Evolutionary conservation across 2,113 vertebrate genomes (phyloP), one percentile per base, ranked within the genome.

Genomic region (Lasiurus cinereus): DNA sequence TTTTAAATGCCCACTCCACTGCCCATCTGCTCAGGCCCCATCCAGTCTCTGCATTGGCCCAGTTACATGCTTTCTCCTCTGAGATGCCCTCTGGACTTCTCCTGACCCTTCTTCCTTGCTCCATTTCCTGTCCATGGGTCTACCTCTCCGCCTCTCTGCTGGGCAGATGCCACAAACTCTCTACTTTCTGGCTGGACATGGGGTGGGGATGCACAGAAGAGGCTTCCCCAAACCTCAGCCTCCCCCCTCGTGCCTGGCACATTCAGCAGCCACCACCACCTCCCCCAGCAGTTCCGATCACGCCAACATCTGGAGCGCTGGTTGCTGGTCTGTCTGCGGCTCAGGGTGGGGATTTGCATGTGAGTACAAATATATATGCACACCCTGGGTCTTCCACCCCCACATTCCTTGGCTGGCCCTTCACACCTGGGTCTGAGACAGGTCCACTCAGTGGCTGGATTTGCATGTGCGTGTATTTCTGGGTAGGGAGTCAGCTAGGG

Each of bases 381-480:
- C 74, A 54, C 18, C 14, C 67, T 14, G 5, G 43, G 88, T 54
- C 43, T 10, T 62, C 93, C 77, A 62, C 97, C 96, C 91, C 94
- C 87, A 29, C 94, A n/a, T 74, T 69, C 91, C 69, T 31, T 36
- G 43, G 43, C n/a, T 27, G 52, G 69, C 83, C 46, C 36, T 83
- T 69, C 95, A 90, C 97, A 97, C 96, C 96, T 97, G 97, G 95
- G 73, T 62, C 24, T 50, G n/a, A 67, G 67, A 74, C 84, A 54
- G 54, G 95, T 82, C 82, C n/a, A 64, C 39, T 72, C 86, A 70
- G 82, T 8, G 36, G 72, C 56, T 52, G 93, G 69, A 97, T 97
- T 97, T 97, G 97, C 97, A 97, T 97, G 70, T 50, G 24, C 31
- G 13, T 92, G 93, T 97, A 97, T 97, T 97, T 97, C 97, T 96